Evolutionary conservation across 1,140 invertebrate genomes (phyloP), one percentile per base, ranked within the genome.

Genomic region (Notospermus geniculatus): DNA sequence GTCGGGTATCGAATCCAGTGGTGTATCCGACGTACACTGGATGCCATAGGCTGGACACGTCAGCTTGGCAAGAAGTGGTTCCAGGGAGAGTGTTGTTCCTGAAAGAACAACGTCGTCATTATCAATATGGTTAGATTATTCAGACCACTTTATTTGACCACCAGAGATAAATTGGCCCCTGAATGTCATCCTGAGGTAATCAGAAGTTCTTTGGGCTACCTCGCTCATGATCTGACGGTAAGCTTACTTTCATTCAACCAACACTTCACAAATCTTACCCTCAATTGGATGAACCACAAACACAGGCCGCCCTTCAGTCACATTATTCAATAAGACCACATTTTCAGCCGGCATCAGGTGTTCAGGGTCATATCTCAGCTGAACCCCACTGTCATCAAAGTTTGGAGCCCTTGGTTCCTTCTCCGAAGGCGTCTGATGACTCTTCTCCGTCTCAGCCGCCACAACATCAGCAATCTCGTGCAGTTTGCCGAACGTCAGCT

Each of bases 231-330:
- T n/a, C n/a, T n/a, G n/a, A n/a, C n/a, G n/a, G n/a, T n/a, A n/a
- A n/a, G n/a, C n/a, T n/a, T n/a, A n/a, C n/a, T n/a, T n/a, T n/a
- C n/a, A n/a, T n/a, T n/a, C n/a, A n/a, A n/a, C n/a, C n/a, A n/a
- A n/a, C n/a, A n/a, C n/a, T n/a, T n/a, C n/a, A n/a, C n/a, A n/a
- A 0, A 89, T 87, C 60, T 89, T 86, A 65, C 96, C 96, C 84
- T 98, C 95, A 66, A 98, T 94, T 0, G 95, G 91, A 81, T 95
- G 92, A 30, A 95, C 83, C 54, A 92, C 83, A 74, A 92, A 92
- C 17, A 92, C 73, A 11, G 87, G 85, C 1, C 73, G 70, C 1
- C 69, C 73, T 15, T 71, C 71, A 56, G 76, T 70, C 11, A 73
- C 71, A 53, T 71, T 61, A 61, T 87, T 87, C 13, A 85, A 67